These are phyloP conservation scores for Glaucomys volans DNA, from an alignment of 2,113 vertebrate species.

Conservation along the genomic window DNA sequence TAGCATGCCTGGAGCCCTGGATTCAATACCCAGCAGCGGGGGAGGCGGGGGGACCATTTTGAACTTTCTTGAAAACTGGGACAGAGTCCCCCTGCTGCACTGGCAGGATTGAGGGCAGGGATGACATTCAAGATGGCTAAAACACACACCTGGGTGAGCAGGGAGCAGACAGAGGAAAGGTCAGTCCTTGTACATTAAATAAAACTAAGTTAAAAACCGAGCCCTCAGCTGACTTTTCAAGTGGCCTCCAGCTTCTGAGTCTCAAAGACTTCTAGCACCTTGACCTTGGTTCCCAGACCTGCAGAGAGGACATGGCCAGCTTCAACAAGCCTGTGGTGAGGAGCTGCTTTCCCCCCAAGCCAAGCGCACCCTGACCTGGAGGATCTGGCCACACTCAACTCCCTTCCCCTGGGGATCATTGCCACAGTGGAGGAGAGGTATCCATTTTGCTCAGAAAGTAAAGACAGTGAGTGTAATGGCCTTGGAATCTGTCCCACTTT, in stretches of 20 bases:
- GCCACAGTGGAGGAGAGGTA: background rate
- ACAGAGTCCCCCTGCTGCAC: background rate
- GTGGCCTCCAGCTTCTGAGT: background rate
- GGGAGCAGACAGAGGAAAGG: background rate
- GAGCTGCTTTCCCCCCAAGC: background rate
- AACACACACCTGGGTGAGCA: background rate
- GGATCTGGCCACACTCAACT: background rate
- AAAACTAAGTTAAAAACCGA: conserved; percentile 10
- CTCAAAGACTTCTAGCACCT: background rate
- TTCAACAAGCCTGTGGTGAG: background rate
- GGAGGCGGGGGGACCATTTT: background rate
- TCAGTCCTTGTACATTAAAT: background rate
- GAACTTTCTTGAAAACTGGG: conserved; percentile 58
- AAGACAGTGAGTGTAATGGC: background rate
- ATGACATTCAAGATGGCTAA: background rate
- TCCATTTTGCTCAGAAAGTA: conserved; percentile 50
- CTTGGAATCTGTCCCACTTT: background rate
- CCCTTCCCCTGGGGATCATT: background rate
- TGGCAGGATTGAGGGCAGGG: background rate
- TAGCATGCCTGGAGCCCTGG: no score
- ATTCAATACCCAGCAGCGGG: no score
- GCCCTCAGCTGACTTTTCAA: background rate
- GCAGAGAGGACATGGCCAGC: background rate
- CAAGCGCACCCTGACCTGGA: background rate
- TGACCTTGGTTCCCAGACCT: background rate